Conservation (phyloP, 2,888 invertebrate species). For the Steinernema carpocapsae region DNA sequence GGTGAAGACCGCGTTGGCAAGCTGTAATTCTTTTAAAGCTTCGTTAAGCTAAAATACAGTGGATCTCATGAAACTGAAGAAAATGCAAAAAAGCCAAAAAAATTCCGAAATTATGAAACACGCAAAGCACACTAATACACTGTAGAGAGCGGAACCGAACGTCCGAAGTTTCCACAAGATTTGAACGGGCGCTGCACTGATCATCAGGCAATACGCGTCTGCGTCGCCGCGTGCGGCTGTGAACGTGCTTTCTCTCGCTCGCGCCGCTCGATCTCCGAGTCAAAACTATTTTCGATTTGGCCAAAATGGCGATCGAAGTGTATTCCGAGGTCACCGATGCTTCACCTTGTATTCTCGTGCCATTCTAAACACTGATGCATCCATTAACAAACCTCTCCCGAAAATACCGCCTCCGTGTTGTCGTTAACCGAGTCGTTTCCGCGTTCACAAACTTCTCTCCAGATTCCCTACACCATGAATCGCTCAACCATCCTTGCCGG, state of each 20-base stretch:
- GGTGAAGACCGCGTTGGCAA: too few species aligned
- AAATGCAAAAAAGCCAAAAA: too few species aligned
- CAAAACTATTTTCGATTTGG: neutral
- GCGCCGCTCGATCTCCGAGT: neutral
- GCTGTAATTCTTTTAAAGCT: too few species aligned
- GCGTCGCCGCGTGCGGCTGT: conserved; percentile 26
- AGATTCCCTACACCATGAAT: conserved; percentile 15
- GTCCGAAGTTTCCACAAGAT: conserved; percentile 1
- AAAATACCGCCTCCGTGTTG: too few species aligned
- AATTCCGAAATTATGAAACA: too few species aligned
- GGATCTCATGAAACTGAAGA: too few species aligned
- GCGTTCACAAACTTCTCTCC: neutral
- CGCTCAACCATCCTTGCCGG: conserved; percentile 20
- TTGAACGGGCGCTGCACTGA: neutral
- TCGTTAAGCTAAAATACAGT: too few species aligned
- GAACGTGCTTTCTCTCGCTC: neutral
- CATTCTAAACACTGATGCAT: too few species aligned
- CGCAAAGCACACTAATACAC: too few species aligned
- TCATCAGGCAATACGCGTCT: conserved; percentile 28
- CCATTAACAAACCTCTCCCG: too few species aligned
- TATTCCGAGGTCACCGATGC: neutral
- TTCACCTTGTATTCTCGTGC: too few species aligned
- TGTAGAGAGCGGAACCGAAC: neutral
- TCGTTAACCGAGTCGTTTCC: too few species aligned
- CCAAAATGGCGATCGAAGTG: neutral